Conservation (phyloP, 1,140 invertebrate genomes). For the Ceratosolen fusciceps region DNA sequence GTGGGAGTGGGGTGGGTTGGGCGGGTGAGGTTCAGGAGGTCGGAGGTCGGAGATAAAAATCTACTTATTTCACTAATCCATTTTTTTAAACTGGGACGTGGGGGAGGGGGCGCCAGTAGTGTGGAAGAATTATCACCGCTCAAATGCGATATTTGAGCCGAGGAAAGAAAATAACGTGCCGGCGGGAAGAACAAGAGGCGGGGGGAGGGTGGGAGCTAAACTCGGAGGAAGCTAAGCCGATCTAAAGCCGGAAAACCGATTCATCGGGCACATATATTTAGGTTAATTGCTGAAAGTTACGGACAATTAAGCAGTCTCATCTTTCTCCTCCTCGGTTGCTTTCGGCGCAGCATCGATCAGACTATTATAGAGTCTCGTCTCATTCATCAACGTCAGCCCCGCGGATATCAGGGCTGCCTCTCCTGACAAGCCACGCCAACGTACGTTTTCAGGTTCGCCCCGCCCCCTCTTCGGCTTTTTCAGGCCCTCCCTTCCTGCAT, state of each 20-base stretch:
- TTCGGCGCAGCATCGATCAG: constrained; percentile 53
- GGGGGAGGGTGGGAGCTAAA: not conserved
- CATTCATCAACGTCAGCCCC: constrained; percentile 57
- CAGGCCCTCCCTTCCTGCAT: not conserved
- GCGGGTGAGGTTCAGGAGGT: no score
- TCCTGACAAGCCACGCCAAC: constrained; percentile 1
- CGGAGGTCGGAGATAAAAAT: no score
- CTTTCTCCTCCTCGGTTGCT: not conserved
- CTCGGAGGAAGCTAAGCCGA: no score
- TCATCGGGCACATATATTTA: constrained; percentile 15
- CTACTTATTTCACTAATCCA: not conserved
- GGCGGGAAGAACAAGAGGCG: not conserved
- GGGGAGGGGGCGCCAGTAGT: not conserved
- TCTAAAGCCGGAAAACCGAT: not conserved
- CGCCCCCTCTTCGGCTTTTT: not conserved
- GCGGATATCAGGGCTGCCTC: constrained; percentile 1
- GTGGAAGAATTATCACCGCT: constrained; percentile 32
- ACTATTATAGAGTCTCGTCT: constrained; percentile 56
- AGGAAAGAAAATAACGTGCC: not conserved
- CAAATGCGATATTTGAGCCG: not conserved
- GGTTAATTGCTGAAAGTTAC: constrained; percentile 45
- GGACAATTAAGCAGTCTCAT: constrained; percentile 42
- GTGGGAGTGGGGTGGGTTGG: no score
- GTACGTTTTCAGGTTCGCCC: not conserved
- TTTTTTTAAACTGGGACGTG: constrained; percentile 12